Conservation (phyloP, 1,140 invertebrate genomes). For the Drosophila lacertosa region DNA sequence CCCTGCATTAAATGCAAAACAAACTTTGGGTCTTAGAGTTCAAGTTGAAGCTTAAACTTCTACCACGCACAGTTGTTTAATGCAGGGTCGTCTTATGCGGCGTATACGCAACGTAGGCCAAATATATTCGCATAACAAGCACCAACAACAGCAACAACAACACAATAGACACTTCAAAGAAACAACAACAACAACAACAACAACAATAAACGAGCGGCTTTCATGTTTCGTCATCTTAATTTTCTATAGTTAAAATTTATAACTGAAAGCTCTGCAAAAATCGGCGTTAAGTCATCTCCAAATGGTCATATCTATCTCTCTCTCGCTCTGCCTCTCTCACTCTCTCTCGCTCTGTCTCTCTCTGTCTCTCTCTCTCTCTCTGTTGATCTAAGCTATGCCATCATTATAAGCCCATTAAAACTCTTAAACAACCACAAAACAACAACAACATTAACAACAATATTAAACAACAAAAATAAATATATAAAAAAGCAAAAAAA, state of each 20-base stretch:
- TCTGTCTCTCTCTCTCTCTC: conserved; percentile 29
- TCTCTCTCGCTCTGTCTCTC: conserved; percentile 22
- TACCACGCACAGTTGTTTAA: conserved; percentile 51
- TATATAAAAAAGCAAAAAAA: conserved; percentile 36
- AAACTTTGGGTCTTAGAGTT: conserved; percentile 36
- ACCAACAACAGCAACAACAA: conserved; percentile 17
- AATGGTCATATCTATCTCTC: conserved; percentile 34
- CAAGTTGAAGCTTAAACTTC: conserved; percentile 7
- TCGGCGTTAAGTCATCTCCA: conserved; percentile 50
- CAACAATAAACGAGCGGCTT: conserved; percentile 47
- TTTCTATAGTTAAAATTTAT: conserved; percentile 56
- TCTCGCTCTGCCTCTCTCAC: conserved; percentile 35
- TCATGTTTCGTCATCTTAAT: conserved; percentile 61
- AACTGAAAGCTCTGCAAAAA: conserved; percentile 45
- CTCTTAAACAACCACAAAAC: conserved; percentile 28
- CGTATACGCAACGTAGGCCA: conserved; percentile 67
- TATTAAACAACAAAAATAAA: conserved; percentile 33
- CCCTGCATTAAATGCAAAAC: conserved; percentile 64
- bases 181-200: no score
- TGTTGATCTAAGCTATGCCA: conserved; percentile 54
- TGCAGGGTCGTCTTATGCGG: conserved; percentile 54
- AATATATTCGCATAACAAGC: conserved; percentile 17
- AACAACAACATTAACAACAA: conserved; percentile 50
- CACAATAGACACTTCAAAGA: no score
- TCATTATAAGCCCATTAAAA: conserved; percentile 62